Evolutionary conservation across 2,888 invertebrate species (phyloP).

Genomic region (Drosophila mercatorum): DNA sequence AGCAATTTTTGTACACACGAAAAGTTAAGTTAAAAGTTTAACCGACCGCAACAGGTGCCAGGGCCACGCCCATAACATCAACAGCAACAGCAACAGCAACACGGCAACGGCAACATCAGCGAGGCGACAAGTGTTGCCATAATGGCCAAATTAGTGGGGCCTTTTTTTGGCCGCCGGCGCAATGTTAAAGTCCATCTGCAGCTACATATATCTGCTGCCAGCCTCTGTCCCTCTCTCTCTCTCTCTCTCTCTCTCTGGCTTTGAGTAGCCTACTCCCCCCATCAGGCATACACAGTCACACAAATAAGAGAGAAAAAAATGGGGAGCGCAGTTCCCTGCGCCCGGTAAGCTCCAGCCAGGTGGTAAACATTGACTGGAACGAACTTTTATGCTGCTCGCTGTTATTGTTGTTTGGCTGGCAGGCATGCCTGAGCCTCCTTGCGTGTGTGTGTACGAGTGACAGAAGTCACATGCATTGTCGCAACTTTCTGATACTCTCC

Average conservation of each 20-base stretch:
- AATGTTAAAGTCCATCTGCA: slow-evolving; percentile 24
- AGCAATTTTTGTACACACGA: slow-evolving; percentile 12
- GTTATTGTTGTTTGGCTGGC: slow-evolving; percentile 18
- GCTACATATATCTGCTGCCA: not conserved
- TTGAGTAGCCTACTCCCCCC: slow-evolving; percentile 2
- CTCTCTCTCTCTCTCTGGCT: not conserved
- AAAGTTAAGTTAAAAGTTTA: slow-evolving; percentile 66
- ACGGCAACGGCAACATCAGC: slow-evolving; percentile 13
- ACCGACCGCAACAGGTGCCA: slow-evolving; percentile 69
- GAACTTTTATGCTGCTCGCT: slow-evolving; percentile 24
- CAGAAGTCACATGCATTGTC: slow-evolving; percentile 27
- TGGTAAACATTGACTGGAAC: slow-evolving; percentile 37
- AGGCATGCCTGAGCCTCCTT: slow-evolving; percentile 16
- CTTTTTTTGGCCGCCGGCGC: slow-evolving; percentile 41
- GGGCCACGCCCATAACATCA: slow-evolving; percentile 25
- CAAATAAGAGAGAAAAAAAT: slow-evolving; percentile 6
- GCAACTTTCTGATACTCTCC: slow-evolving; percentile 32
- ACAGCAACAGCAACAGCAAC: slow-evolving; percentile 5
- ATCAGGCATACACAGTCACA: slow-evolving; percentile 1
- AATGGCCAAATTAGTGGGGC: slow-evolving; percentile 75
- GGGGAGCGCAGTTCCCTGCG: not conserved
- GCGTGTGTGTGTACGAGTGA: slow-evolving; percentile 20
- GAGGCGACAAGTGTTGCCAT: slow-evolving; percentile 44
- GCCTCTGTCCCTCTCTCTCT: not conserved
- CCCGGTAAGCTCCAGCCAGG: slow-evolving; percentile 18